These are phyloP conservation scores for Pyrgilauda ruficollis DNA, from an alignment of 2,113 vertebrate genomes.

Conservation along the genomic window DNA sequence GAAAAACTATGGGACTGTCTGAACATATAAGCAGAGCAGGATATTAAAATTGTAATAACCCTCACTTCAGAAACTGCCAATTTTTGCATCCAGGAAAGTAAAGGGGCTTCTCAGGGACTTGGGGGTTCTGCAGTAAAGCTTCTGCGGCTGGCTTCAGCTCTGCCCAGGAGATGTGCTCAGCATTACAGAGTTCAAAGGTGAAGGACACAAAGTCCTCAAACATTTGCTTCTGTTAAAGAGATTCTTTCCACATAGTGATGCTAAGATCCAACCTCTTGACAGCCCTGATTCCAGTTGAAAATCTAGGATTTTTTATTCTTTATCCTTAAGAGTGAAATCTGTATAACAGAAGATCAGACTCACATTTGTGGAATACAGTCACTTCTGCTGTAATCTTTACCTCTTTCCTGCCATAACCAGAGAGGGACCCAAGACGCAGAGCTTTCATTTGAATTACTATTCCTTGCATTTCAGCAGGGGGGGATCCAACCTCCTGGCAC, in stretches of 20 bases:
- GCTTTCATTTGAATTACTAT: no score
- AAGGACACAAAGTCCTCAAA: not conserved
- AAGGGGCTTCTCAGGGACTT: not conserved
- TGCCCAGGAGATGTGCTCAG: rapidly evolving
- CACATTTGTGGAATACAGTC: not conserved
- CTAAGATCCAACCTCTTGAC: not conserved
- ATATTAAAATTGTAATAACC: not conserved
- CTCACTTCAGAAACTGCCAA: not conserved
- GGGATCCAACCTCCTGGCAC: not conserved
- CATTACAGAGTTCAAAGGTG: not conserved
- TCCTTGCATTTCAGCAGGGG: not conserved
- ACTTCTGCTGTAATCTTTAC: not conserved
- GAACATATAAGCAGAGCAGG: not conserved
- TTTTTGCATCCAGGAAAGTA: not conserved
- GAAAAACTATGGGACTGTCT: not conserved
- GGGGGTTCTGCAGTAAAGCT: not conserved
- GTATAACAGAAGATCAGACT: not conserved
- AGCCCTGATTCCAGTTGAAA: not conserved
- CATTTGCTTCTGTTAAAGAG: not conserved
- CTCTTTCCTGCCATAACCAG: not conserved
- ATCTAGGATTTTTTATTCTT: not conserved
- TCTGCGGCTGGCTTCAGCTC: not conserved
- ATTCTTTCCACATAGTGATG: not conserved
- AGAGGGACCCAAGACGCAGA: not conserved
- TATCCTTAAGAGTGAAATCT: not conserved